Evolutionary conservation across 2,797 vertebrate genomes (phyloP).

Genomic region (Okamejei kenojei): DNA sequence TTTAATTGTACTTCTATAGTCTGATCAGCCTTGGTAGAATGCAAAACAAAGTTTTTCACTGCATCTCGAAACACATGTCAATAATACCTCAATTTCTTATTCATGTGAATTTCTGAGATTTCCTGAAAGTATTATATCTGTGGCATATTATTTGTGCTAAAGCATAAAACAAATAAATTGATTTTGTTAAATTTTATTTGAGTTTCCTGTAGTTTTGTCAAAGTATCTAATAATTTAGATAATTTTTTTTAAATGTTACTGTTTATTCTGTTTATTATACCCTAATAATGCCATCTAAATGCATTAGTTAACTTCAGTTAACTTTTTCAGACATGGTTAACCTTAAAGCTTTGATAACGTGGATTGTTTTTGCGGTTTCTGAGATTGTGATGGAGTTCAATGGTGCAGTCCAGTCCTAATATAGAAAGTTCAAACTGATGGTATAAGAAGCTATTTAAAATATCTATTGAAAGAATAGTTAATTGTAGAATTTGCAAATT

Average conservation of each 20-base stretch:
- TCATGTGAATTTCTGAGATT: background rate
- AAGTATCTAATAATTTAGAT: background rate
- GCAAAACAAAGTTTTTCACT: too few species aligned
- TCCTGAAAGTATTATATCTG: background rate
- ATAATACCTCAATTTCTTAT: background rate
- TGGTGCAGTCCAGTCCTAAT: background rate
- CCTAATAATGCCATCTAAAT: background rate
- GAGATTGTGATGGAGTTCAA: constrained; percentile 7
- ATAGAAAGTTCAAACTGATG: background rate
- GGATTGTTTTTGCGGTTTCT: background rate
- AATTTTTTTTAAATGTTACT: too few species aligned
- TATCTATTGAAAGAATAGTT: background rate
- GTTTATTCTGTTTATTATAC: background rate
- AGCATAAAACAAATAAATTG: background rate
- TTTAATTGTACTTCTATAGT: too few species aligned
- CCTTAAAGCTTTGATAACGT: background rate
- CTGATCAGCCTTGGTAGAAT: too few species aligned
- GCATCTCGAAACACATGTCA: too few species aligned
- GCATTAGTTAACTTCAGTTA: background rate
- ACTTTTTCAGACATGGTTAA: background rate
- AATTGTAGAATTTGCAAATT: background rate
- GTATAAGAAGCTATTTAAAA: background rate
- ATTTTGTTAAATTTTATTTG: background rate
- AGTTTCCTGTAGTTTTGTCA: background rate
- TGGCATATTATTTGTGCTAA: background rate